Conservation (phyloP, 2,888 invertebrate species). For the Alloscopus bannaensis region DNA sequence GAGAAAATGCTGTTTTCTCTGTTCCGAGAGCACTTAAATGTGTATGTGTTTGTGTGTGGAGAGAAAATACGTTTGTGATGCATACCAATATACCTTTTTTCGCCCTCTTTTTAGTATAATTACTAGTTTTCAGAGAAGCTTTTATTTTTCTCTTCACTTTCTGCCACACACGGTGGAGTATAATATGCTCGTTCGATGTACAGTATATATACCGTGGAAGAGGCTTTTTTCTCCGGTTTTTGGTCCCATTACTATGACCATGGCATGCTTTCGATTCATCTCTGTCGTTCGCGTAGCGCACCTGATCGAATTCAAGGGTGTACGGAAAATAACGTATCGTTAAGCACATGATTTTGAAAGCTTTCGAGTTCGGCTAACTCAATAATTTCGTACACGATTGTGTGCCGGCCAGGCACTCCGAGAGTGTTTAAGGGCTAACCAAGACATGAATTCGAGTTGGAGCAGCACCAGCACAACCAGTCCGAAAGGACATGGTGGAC, state of each 20-base stretch:
- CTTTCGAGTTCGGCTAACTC: slow-evolving; percentile 12
- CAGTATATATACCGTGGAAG: too few species aligned
- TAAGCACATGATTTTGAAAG: slow-evolving; percentile 28
- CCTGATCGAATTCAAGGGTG: slow-evolving; percentile 45
- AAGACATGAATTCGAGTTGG: not conserved
- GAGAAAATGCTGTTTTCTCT: slow-evolving; percentile 9
- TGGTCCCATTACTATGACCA: too few species aligned
- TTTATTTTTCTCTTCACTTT: slow-evolving; percentile 14
- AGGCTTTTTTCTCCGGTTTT: too few species aligned
- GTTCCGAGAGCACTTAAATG: not conserved
- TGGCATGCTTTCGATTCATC: slow-evolving; percentile 55
- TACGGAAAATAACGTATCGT: not conserved
- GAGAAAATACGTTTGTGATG: slow-evolving; percentile 11
- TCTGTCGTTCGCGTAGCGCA: slow-evolving; percentile 33
- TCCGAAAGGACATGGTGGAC: slow-evolving; percentile 10
- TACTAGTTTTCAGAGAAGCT: slow-evolving; percentile 47
- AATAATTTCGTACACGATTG: too few species aligned
- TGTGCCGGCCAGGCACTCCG: not conserved
- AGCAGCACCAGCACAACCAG: not conserved
- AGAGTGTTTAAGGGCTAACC: not conserved
- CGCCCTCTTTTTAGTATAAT: slow-evolving; percentile 41
- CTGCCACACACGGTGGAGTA: slow-evolving; percentile 14
- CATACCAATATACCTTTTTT: slow-evolving; percentile 52
- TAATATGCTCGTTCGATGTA: slow-evolving; percentile 14
- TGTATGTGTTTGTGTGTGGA: not conserved